phyloP scores from a whole-genome alignment of 1,140 invertebrate species.

The Pollicipes pollicipes region DNA sequence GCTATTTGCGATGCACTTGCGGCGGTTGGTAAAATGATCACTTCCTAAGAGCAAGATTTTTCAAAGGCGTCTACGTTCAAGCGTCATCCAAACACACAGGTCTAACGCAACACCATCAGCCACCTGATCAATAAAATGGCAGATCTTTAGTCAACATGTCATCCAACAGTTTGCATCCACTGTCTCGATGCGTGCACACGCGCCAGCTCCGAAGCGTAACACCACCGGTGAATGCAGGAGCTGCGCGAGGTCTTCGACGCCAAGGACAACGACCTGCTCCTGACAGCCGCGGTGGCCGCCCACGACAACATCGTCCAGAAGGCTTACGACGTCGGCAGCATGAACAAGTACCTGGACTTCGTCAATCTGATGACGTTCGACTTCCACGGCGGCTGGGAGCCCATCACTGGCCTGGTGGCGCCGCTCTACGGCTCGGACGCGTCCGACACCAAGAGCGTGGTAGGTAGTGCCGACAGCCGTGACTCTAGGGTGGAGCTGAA shows the following conservation, averaged over 20 bases:
- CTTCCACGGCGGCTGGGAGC: slow-evolving; percentile 72
- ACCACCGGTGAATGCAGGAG: slow-evolving; percentile 38
- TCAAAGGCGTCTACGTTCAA: no score
- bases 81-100: no score
- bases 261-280: slow-evolving; percentile 40
- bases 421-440: slow-evolving; percentile 38
- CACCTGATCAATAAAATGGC: no score
- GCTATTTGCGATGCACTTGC: no score
- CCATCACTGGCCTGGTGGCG: slow-evolving; percentile 58
- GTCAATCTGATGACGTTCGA: slow-evolving; percentile 77
- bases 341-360: slow-evolving; percentile 55
- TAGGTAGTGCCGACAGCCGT: not conserved
- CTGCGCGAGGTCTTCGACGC: slow-evolving; percentile 52
- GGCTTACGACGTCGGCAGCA: slow-evolving; percentile 52
- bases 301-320: slow-evolving; percentile 72
- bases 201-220: no score
- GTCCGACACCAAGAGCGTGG: not conserved
- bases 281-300: slow-evolving; percentile 70
- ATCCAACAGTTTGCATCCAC: no score
- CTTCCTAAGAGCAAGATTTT: no score
- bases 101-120: no score
- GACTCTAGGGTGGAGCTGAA: not conserved
- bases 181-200: no score
- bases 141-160: no score
- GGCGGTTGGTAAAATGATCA: no score